Percentiles rank a stretch among this genome's conserved stretches.
Conservation (phyloP, 2,888 invertebrate genomes). For the Drosophila bunnanda region DNA sequence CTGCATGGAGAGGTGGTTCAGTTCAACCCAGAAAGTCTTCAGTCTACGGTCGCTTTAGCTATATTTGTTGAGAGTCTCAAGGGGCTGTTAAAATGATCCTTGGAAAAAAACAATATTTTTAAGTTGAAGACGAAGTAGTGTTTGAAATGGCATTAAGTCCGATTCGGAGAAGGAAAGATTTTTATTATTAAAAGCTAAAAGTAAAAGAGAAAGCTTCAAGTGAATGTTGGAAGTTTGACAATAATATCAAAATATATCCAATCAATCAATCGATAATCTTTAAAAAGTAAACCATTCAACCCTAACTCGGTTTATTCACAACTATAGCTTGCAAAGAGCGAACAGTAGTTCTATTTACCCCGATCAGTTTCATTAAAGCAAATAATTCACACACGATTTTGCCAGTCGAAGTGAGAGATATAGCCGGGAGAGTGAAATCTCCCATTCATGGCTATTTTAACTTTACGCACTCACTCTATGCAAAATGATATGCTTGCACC, state of each 20-base stretch:
- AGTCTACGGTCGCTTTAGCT: neutral
- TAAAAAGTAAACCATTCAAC: neutral
- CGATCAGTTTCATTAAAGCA: constrained; percentile 20
- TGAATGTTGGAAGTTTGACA: neutral
- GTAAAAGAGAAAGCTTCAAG: constrained; percentile 4
- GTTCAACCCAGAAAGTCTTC: constrained; percentile 7
- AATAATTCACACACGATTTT: constrained; percentile 4
- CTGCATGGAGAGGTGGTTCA: constrained; percentile 14
- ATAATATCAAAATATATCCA: neutral
- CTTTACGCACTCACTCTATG: constrained; percentile 2
- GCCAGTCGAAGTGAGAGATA: neutral
- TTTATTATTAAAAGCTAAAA: neutral
- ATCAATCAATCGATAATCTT: neutral
- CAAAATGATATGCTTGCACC: constrained; percentile 23
- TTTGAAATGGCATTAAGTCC: too few species aligned
- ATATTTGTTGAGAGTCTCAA: neutral
- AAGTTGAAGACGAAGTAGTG: neutral
- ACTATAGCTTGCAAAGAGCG: neutral
- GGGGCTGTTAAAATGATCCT: neutral
- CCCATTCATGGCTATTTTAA: constrained; percentile 24
- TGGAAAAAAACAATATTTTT: rapidly evolving
- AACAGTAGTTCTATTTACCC: neutral
- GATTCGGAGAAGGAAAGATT: neutral
- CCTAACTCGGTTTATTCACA: neutral
- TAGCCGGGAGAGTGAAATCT: constrained; percentile 14